phyloP scores from a whole-genome alignment of 2,113 vertebrate genomes.

The Neodon shergylaensis region DNA sequence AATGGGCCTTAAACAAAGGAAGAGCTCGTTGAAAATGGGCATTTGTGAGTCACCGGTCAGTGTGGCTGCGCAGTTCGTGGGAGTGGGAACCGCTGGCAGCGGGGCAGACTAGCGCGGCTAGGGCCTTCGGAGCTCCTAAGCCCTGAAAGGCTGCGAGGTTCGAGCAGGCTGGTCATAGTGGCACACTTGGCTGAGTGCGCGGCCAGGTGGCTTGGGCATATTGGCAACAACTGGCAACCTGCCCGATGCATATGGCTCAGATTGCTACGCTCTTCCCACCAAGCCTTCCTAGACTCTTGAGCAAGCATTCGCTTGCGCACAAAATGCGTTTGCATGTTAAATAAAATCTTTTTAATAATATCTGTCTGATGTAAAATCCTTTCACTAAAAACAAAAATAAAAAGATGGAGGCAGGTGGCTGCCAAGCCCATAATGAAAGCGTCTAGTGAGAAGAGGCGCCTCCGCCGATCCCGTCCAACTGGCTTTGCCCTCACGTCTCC shows the following conservation, averaged over 20 bases:
- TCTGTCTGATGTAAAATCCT: slow-evolving; percentile 83
- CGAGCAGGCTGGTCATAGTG: slow-evolving; percentile 90
- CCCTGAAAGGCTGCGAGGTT: slow-evolving; percentile 91
- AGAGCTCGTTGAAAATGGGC: slow-evolving; percentile 87
- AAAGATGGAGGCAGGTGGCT: slow-evolving; percentile 16
- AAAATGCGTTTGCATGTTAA: slow-evolving; percentile 86
- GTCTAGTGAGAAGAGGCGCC: background rate
- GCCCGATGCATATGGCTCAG: slow-evolving; percentile 96
- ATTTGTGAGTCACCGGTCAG: slow-evolving; percentile 88
- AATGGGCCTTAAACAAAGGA: slow-evolving; percentile 87
- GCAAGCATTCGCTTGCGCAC: slow-evolving; percentile 88
- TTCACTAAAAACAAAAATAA: slow-evolving; percentile 73
- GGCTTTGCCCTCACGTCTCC: slow-evolving; percentile 1
- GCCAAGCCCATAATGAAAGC: slow-evolving; percentile 46
- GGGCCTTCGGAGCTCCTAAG: slow-evolving; percentile 88
- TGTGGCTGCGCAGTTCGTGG: slow-evolving; percentile 85
- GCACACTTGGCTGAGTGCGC: slow-evolving; percentile 92
- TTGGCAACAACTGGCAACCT: slow-evolving; percentile 94
- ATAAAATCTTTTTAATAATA: slow-evolving; percentile 83
- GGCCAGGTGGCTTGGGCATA: slow-evolving; percentile 96
- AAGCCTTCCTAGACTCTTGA: slow-evolving; percentile 90
- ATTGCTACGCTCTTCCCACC: slow-evolving; percentile 90
- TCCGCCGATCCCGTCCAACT: background rate
- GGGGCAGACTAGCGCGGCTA: slow-evolving; percentile 84
- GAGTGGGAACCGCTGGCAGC: slow-evolving; percentile 89